phyloP scores from a whole-genome alignment of 2,888 invertebrate genomes.

The Polydrusus pterygomalis region DNA sequence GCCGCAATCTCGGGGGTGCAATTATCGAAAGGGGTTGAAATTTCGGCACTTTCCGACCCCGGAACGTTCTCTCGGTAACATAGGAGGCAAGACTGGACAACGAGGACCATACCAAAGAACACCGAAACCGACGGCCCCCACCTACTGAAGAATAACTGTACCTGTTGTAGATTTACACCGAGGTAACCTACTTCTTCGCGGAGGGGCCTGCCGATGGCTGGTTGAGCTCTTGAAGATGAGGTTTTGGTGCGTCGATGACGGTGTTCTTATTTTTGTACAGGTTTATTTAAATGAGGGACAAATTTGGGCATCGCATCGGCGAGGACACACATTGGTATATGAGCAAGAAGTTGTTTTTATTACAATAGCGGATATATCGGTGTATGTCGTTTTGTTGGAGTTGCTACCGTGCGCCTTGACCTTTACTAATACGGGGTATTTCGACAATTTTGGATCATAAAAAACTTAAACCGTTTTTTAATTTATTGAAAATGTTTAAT shows the following conservation, averaged over 20 bases:
- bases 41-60: conserved; percentile 44
- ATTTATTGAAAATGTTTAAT: too few relatives aligned
- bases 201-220: conserved; percentile 64
- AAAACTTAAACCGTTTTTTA: too few relatives aligned
- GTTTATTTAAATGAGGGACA: conserved; percentile 40
- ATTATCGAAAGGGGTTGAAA: conserved; percentile 36
- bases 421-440: too few relatives aligned
- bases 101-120: conserved; percentile 67
- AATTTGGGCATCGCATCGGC: conserved; percentile 19
- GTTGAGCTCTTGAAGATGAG: conserved; percentile 65
- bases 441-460: too few relatives aligned
- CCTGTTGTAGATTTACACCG: conserved; percentile 71
- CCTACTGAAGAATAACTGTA: conserved; percentile 68
- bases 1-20: conserved; percentile 27
- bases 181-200: conserved; percentile 70
- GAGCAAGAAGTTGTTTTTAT: conserved; percentile 15
- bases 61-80: conserved; percentile 63
- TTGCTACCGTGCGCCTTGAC: background rate
- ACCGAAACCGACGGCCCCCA: conserved; percentile 60
- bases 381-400: background rate
- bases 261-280: conserved; percentile 49
- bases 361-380: conserved; percentile 3
- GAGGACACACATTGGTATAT: conserved; percentile 3
- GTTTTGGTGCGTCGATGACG: conserved; percentile 61
- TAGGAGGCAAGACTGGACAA: conserved; percentile 68